These are phyloP conservation scores for Tachina grossa DNA, from an alignment of 2,888 invertebrate species.

Conservation along the genomic window DNA sequence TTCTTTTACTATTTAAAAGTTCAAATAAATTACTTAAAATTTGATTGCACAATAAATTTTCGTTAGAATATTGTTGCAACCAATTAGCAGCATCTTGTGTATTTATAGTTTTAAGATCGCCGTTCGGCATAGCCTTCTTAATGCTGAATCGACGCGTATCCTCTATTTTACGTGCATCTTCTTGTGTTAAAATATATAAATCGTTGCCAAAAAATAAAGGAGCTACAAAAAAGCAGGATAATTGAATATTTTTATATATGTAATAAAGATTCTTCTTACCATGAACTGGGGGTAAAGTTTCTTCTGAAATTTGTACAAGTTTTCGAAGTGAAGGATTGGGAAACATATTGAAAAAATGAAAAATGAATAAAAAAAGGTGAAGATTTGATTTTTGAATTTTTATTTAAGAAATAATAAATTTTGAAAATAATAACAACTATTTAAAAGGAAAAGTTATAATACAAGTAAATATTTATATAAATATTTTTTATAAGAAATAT, in stretches of 20 bases:
- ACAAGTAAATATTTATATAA: neutral
- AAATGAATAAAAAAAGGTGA: neutral
- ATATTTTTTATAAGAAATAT: neutral
- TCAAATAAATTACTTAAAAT: constrained; percentile 14
- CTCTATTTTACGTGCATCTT: constrained; percentile 79
- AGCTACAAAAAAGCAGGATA: constrained; percentile 72
- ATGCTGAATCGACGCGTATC: constrained; percentile 76
- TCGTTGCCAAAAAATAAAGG: constrained; percentile 78
- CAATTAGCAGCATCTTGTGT: neutral
- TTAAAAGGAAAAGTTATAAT: constrained; percentile 3
- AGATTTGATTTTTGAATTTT: constrained; percentile 45
- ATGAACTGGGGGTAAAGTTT: constrained; percentile 75
- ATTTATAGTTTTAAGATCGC: constrained; percentile 49
- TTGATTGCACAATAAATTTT: constrained; percentile 25
- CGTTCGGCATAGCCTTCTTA: constrained; percentile 73
- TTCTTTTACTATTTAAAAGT: constrained; percentile 17
- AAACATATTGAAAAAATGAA: constrained; percentile 61
- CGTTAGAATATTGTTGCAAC: constrained; percentile 17
- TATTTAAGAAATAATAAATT: neutral
- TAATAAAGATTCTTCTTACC: constrained; percentile 70
- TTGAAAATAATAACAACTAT: constrained; percentile 22
- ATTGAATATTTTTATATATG: neutral
- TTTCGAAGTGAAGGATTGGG: constrained; percentile 70
- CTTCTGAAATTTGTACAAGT: constrained; percentile 77
- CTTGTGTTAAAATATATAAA: constrained; percentile 77